Percentiles rank a stretch among this genome's conserved stretches.
These are phyloP conservation scores for Aselliscus stoliczkanus DNA, from an alignment of 2,797 vertebrate genomes.

Conservation along the genomic window DNA sequence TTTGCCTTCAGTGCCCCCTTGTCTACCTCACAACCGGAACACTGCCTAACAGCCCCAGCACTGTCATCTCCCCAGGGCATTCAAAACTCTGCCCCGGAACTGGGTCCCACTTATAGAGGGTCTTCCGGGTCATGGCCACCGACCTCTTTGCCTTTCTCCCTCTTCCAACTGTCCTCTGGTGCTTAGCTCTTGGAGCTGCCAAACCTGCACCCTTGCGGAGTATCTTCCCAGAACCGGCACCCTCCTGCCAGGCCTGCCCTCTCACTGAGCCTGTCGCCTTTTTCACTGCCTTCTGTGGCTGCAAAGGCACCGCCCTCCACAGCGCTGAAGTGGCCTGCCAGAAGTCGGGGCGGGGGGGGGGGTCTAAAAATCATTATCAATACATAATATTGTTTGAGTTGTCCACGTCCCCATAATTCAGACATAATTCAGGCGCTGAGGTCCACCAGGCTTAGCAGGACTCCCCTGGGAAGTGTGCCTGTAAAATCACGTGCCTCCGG, in stretches of 20 bases:
- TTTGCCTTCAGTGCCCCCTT: neutral
- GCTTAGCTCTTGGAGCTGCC: neutral
- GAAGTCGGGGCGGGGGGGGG: neutral
- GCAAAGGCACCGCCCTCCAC: conserved; percentile 77
- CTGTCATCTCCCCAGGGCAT: neutral
- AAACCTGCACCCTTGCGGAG: conserved; percentile 56
- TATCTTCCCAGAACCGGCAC: neutral
- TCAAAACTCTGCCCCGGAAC: neutral
- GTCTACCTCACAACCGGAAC: neutral
- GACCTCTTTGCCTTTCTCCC: neutral
- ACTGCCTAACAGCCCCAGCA: neutral
- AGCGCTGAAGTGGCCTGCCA: neutral
- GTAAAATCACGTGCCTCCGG: neutral
- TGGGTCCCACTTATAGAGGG: neutral
- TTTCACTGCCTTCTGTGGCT: conserved; percentile 79
- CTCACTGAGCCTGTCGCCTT: conserved; percentile 83
- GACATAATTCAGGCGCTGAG: neutral
- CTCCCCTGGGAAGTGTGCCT: neutral
- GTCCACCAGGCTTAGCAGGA: neutral
- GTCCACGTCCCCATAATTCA: neutral
- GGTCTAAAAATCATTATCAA: neutral
- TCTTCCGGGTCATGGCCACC: neutral
- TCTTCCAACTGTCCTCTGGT: fast-evolving
- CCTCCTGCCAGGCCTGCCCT: conserved; percentile 75
- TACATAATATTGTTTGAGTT: neutral